Percentiles rank a stretch among this genome's conserved stretches.
Conservation (phyloP, 2,113 vertebrate genomes). For the Garra rufa region DNA sequence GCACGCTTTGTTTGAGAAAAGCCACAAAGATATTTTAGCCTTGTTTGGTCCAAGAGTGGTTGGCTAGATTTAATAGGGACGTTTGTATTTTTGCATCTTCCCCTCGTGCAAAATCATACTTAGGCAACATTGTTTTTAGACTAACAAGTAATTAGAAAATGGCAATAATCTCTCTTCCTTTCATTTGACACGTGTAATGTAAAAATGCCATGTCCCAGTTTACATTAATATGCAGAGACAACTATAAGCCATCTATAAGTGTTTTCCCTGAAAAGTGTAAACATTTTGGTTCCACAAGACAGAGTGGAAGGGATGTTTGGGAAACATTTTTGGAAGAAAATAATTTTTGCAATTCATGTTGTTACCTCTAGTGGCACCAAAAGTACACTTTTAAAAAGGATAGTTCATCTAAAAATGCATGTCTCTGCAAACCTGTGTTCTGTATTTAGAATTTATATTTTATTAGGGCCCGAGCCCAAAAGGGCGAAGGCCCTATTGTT, state of each 20-base stretch:
- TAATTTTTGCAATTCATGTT: background rate
- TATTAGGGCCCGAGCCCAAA: no score
- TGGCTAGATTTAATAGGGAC: background rate
- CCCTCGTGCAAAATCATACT: background rate
- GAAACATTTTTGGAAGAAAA: background rate
- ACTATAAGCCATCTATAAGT: background rate
- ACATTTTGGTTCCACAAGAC: background rate
- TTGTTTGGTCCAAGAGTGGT: background rate
- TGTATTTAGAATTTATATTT: background rate
- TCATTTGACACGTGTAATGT: background rate
- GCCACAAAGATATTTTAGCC: background rate
- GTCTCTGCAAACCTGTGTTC: background rate
- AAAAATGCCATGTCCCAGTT: background rate
- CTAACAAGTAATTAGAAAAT: background rate
- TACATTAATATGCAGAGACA: background rate
- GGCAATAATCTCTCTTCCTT: background rate
- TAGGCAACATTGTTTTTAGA: background rate
- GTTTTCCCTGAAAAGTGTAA: background rate
- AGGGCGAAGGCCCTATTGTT: no score
- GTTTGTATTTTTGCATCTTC: background rate
- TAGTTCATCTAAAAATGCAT: background rate
- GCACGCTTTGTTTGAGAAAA: background rate
- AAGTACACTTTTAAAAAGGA: background rate
- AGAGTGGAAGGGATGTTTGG: background rate
- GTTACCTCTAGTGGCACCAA: background rate